A percentile compares a stretch with the other conserved stretches of the same genome.
Conservation (phyloP, 2,113 vertebrate species). For the Vombatus ursinus region DNA sequence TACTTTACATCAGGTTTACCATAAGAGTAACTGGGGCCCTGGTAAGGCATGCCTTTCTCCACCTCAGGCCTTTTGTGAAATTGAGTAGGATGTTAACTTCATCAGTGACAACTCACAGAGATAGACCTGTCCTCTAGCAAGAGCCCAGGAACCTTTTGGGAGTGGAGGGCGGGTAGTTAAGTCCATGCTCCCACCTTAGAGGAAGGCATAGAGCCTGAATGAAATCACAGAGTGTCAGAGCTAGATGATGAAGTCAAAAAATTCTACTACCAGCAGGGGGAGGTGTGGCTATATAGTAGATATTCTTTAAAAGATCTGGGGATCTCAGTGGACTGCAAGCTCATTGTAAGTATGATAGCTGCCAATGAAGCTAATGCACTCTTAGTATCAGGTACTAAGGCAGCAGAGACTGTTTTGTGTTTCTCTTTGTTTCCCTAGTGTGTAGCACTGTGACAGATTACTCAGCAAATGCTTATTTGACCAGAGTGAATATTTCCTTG, state of each 20-base stretch:
- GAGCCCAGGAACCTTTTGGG: background rate
- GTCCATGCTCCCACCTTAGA: background rate
- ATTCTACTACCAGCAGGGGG: background rate
- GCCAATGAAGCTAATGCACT: background rate
- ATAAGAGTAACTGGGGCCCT: background rate
- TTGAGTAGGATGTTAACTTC: rapidly evolving
- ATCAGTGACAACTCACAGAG: rapidly evolving
- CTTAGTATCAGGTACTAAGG: background rate
- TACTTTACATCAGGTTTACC: background rate
- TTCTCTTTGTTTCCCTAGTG: background rate
- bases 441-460: background rate
- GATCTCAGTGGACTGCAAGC: background rate
- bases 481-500: background rate
- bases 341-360: background rate
- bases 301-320: background rate
- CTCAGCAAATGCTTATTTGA: background rate
- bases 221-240: background rate
- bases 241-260: background rate
- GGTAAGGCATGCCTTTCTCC: background rate
- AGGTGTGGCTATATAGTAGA: background rate
- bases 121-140: rapidly evolving
- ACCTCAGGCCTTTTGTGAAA: background rate
- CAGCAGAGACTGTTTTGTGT: background rate
- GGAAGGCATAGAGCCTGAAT: background rate
- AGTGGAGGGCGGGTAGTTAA: background rate